These are phyloP conservation scores for Tichodroma muraria DNA, from an alignment of 2,113 vertebrate genomes.

Conservation along the genomic window DNA sequence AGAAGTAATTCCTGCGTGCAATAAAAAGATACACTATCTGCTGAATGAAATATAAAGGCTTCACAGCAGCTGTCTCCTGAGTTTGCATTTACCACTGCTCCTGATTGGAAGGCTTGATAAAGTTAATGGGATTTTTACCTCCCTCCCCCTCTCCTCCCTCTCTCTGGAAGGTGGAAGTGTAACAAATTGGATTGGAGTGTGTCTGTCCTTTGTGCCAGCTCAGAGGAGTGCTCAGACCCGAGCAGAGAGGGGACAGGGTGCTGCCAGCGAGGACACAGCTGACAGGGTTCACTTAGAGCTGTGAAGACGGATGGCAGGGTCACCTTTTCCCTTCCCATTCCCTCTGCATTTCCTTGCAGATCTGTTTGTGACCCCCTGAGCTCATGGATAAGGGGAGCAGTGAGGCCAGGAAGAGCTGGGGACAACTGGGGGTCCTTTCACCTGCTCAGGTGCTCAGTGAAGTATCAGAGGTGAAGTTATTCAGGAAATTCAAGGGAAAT, in stretches of 20 bases:
- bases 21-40: conserved; percentile 75
- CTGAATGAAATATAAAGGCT: conserved; percentile 77
- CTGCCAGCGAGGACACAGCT: conserved; percentile 12
- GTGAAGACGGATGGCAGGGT: conserved; percentile 21
- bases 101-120: conserved; percentile 80
- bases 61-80: conserved; percentile 72
- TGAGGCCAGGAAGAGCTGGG: background rate
- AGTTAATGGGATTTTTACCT: conserved; percentile 84
- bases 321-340: conserved; percentile 8
- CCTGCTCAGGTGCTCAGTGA: background rate
- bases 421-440: background rate
- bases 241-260: conserved; percentile 21
- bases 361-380: background rate
- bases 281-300: background rate
- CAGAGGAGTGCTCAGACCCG: conserved; percentile 14
- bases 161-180: conserved; percentile 65
- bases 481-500: too few species aligned
- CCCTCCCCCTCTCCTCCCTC: conserved; percentile 42
- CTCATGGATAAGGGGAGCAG: background rate
- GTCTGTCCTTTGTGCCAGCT: conserved; percentile 74
- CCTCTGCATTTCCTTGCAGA: background rate
- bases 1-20: conserved; percentile 72
- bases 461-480: background rate
- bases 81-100: conserved; percentile 72
- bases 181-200: conserved; percentile 75